Base-by-base conservation (phyloP, 2,797 vertebrate genomes). In the Vultur gryphus region DNA sequence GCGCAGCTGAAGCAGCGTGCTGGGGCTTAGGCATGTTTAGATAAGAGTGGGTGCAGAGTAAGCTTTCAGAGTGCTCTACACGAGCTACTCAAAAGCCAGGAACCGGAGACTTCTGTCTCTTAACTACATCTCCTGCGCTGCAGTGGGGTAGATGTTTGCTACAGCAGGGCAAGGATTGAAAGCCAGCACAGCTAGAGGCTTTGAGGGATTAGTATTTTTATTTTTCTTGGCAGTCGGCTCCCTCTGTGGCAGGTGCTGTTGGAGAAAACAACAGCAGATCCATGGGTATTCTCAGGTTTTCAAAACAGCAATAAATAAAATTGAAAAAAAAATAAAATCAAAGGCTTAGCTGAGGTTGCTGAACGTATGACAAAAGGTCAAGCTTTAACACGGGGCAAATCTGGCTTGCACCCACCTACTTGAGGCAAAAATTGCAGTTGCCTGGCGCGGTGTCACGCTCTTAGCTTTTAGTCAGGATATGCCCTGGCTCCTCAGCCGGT, bases 1-100 rank as follows among this genome's bases (percentile, higher is more conserved):
- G 75, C 0, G 0, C 90, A 93, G 95, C 83, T 80, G 62, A 96
- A 85, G 87, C 89, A 44, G 81, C 72, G 26, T 59, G 92, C 92
- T 94, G 86, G 81, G 86, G 93, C 88, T 97, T 97, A 97, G 94
- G 90, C 64, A 0, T 96, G 93, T 96, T 97, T 96, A 94, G 93
- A 92, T 93, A 97, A 93, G 93, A 95, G 71, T 85, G 90, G 97
- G 94, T 83, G 92, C 95, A 95, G 69, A 61, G 59, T 87, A 94
- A 94, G 93, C 92, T 94, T 90, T 92, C 55, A 13, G 84, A 90
- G 76, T 52, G 87, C 65, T 94, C 79, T 70, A 79, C 73, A 84
- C 4, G 3, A 91, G 80, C 90, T 88, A 4, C 49, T 91, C 86
- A 33, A 64, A 65, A 89, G 55, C 61, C 9, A 31, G 57, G 43